Conservation (phyloP, 2,113 vertebrate species). For the Cyprinodon variegatus region DNA sequence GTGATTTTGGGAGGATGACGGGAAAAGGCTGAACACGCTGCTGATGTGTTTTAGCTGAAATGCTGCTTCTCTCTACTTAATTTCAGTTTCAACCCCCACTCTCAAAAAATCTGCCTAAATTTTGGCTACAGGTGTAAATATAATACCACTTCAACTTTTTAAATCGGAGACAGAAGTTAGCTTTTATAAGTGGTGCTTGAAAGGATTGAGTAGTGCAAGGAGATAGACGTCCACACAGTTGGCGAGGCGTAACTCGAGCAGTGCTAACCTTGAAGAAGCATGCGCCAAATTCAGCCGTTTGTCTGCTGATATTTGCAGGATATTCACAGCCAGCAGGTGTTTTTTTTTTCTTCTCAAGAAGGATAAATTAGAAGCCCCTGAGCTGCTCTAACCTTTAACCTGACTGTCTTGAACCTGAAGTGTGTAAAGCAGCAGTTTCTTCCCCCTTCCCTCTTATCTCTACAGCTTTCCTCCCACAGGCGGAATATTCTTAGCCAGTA, state of each 20-base stretch:
- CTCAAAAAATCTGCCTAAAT: conserved; percentile 2
- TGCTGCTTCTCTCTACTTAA: background rate
- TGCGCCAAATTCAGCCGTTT: conserved; percentile 13
- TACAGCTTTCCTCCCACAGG: conserved; percentile 48
- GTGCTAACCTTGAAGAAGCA: conserved; percentile 27
- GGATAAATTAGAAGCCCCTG: conserved; percentile 18
- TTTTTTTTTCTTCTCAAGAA: conserved; percentile 9
- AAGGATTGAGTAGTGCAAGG: conserved; percentile 18
- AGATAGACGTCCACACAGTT: conserved; percentile 20
- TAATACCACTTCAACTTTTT: conserved; percentile 53
- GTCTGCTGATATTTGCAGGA: conserved; percentile 7
- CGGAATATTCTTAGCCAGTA: conserved; percentile 58
- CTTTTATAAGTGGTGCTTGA: conserved; percentile 41
- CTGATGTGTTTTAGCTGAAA: conserved; percentile 33
- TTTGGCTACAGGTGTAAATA: conserved; percentile 49
- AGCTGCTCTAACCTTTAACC: conserved; percentile 67
- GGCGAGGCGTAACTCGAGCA: conserved; percentile 8
- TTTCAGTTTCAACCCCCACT: conserved; percentile 20
- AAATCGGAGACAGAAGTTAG: conserved; percentile 45
- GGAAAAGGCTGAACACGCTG: conserved; percentile 16
- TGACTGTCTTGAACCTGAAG: conserved; percentile 33
- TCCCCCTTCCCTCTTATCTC: conserved; percentile 21
- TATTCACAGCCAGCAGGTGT: conserved; percentile 10
- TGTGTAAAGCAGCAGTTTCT: conserved; percentile 34
- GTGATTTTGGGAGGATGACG: conserved; percentile 46